Percentiles rank a stretch among this genome's conserved stretches.
Conservation (phyloP, 2,797 vertebrate genomes). For the Philypnodon macrostomus region DNA sequence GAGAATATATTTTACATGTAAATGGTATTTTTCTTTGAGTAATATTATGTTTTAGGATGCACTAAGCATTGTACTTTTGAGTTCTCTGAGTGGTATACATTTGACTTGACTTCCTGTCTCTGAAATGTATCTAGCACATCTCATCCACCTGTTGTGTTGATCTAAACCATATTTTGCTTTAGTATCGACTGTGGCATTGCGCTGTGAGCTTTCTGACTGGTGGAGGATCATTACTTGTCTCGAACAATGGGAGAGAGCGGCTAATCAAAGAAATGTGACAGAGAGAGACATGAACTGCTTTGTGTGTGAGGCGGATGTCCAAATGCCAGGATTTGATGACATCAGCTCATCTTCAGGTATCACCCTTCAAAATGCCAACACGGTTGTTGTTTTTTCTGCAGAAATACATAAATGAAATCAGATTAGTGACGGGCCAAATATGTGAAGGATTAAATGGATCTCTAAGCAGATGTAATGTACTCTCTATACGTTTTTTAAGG, state of each 20-base stretch:
- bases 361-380: not conserved
- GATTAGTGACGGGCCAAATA: too few species aligned
- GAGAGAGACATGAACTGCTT: conserved; percentile 48
- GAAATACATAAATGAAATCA: not conserved
- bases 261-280: conserved; percentile 8
- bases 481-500: too few species aligned
- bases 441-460: too few species aligned
- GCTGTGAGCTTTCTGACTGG: conserved; percentile 49
- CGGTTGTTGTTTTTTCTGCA: not conserved
- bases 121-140: not conserved
- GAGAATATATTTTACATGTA: too few species aligned
- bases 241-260: conserved; percentile 35
- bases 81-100: too few species aligned
- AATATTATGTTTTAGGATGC: too few species aligned
- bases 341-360: conserved; percentile 63
- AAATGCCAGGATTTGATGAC: conserved; percentile 34
- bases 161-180: conserved; percentile 21
- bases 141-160: conserved; percentile 8
- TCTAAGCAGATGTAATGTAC: too few species aligned
- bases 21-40: too few species aligned
- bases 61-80: too few species aligned
- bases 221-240: conserved; percentile 19
- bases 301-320: conserved; percentile 57
- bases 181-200: conserved; percentile 59
- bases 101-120: not conserved